Evolutionary conservation across 92 coral and sea anemone genomes (phyloP).

Genomic region (Nematostella vectensis): DNA sequence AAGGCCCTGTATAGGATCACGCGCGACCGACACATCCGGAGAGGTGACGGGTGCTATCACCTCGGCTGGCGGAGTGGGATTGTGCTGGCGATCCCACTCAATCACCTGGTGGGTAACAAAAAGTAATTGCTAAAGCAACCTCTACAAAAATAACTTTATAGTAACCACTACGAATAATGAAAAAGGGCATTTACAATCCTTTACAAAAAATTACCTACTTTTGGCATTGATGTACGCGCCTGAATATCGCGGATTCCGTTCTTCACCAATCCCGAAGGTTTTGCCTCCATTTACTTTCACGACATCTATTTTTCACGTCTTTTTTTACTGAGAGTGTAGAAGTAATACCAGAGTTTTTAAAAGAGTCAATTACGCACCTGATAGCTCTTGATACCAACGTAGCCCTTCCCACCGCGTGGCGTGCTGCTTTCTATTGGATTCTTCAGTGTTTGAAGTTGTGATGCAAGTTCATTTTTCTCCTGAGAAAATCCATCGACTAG

Average conservation of each 20-base stretch:
- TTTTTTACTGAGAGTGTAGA: no score
- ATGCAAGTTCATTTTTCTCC: slow-evolving; percentile 14
- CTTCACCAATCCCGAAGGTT: no score
- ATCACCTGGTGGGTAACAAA: slow-evolving; percentile 21
- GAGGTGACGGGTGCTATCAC: not conserved
- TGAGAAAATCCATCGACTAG: slow-evolving; percentile 22
- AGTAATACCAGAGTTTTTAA: no score
- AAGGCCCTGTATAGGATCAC: slow-evolving; percentile 26
- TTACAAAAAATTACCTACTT: no score
- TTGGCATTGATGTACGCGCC: no score
- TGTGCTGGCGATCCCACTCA: slow-evolving; percentile 18
- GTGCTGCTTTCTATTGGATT: slow-evolving; percentile 1
- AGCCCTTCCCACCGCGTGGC: slow-evolving; percentile 28
- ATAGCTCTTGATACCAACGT: slow-evolving; percentile 32
- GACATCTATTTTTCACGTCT: no score
- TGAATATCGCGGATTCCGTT: no score
- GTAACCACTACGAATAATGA: no score
- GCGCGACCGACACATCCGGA: slow-evolving; percentile 1
- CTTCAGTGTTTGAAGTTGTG: slow-evolving; percentile 33
- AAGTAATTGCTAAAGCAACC: not conserved
- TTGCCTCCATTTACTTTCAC: no score
- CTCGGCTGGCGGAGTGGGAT: not conserved
- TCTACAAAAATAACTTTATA: no score
- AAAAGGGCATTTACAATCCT: no score
- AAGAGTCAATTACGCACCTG: no score